Evolutionary conservation across 2,113 vertebrate species (phyloP), one percentile per base, ranked within the genome.

Genomic region (Anoplopoma fimbria): DNA sequence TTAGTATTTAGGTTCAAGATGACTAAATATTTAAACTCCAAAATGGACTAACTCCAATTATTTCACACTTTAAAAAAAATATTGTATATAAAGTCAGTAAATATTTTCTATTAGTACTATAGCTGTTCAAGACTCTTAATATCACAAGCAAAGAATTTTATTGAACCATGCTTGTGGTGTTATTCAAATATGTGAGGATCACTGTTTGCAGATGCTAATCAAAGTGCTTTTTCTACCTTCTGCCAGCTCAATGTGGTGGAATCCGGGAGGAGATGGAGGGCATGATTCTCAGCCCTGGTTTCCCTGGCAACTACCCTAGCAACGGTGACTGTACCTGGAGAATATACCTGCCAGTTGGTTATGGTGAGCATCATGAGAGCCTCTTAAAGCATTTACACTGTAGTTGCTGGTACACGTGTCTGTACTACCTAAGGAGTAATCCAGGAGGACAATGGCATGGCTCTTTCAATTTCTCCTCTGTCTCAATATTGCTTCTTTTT

Each of bases 241-340:
- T 63, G 7, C 40, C 47, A 99, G 98, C 98, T 3, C 97, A 97
- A 87, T 99, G 98, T 84, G 98, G 98, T 27, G 98, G 98, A 77
- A 94, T 96, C 34, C 94, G 95, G 17, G 97, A 97, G 38, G 98
- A 98, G 85, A 96, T 97, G 96, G 98, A 99, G 80, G 98, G 97
- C 60, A 98, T 99, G 79, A 98, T 99, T 86, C 96, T 99, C 88
- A 99, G 98, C 85, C 98, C 98, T 0, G 98, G 98, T 68, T 99
- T 99, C 94, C 98, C 97, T 53, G 98, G 98, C 64, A 99, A 99
- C 93, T 99, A 99, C 72, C 98, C 98, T 47, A 99, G 98, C 94
- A 99, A 99, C 94, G 94, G 97, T 86, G 98, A 99, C 93, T 99
- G 98, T 92, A 97, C 97, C 0, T 99, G 98, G 98, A 98, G 96